These are phyloP conservation scores for Dysmachus trigonus DNA, from an alignment of 2,888 invertebrate genomes.

Conservation along the genomic window DNA sequence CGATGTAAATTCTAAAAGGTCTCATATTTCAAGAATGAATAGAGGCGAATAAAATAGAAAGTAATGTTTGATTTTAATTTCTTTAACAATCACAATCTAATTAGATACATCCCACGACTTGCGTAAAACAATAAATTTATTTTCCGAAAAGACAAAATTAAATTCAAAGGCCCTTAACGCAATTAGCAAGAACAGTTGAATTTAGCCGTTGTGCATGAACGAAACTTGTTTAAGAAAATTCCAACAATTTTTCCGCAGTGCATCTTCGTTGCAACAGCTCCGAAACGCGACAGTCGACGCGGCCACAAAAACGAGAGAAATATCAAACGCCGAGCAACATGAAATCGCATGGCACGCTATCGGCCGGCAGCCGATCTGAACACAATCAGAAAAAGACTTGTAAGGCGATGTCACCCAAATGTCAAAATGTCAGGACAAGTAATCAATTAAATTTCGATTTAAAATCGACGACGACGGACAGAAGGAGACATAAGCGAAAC, in stretches of 20 bases:
- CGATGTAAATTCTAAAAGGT: no score
- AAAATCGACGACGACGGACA: constrained; percentile 11
- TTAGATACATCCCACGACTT: no score
- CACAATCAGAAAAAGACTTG: constrained; percentile 40
- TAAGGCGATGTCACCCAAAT: constrained; percentile 32
- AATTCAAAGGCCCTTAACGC: not conserved
- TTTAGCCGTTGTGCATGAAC: not conserved
- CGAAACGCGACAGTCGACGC: not conserved
- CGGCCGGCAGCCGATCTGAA: constrained; percentile 28
- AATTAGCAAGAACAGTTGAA: not conserved
- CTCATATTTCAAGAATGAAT: no score
- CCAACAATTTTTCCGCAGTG: not conserved
- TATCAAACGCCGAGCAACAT: constrained; percentile 26
- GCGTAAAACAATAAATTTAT: no score
- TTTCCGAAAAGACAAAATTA: not conserved
- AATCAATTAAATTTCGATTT: constrained; percentile 40
- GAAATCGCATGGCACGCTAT: constrained; percentile 8
- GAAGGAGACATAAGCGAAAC: constrained; percentile 1
- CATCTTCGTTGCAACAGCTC: not conserved
- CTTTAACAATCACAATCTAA: no score
- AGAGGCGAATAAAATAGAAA: no score
- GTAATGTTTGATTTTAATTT: no score
- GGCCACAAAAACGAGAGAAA: constrained; percentile 23
- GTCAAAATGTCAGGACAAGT: constrained; percentile 36
- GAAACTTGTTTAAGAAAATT: not conserved